These are phyloP conservation scores for Myocastor coypus DNA, from an alignment of 2,113 vertebrate species.

Conservation along the genomic window DNA sequence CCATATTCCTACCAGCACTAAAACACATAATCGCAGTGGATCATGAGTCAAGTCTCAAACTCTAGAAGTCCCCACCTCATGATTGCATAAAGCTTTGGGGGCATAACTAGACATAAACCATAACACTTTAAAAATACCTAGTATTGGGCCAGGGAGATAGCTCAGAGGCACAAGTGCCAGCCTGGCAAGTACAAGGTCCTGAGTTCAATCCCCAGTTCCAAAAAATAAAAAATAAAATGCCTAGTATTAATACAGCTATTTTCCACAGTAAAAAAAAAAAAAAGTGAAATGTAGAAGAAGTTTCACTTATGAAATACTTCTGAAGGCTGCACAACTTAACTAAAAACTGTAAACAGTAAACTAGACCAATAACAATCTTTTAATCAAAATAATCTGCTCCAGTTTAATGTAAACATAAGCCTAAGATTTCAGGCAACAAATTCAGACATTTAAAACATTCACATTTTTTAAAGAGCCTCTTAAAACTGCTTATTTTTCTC, in stretches of 20 bases:
- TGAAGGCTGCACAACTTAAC: not conserved
- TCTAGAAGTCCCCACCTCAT: too few species aligned
- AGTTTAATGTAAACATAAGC: not conserved
- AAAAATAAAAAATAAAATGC: not conserved
- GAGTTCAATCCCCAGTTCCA: too few species aligned
- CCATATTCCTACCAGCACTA: too few species aligned
- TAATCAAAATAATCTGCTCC: not conserved
- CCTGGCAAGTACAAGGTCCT: too few species aligned
- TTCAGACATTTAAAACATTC: not conserved
- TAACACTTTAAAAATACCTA: too few species aligned
- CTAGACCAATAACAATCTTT: not conserved
- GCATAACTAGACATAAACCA: too few species aligned
- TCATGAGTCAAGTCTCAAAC: too few species aligned
- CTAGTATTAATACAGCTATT: not conserved
- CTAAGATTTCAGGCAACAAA: constrained; percentile 38
- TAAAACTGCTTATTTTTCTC: constrained; percentile 3
- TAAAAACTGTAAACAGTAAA: not conserved
- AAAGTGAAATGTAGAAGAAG: not conserved
- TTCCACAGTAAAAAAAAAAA: constrained; percentile 31
- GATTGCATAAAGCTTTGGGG: too few species aligned
- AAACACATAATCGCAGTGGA: too few species aligned
- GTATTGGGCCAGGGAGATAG: too few species aligned
- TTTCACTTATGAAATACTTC: constrained; percentile 21
- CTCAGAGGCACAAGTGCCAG: too few species aligned
- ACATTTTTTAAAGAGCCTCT: not conserved